These are phyloP conservation scores for Latrodectus geometricus DNA, from an alignment of 1,140 invertebrate species.

Conservation along the genomic window DNA sequence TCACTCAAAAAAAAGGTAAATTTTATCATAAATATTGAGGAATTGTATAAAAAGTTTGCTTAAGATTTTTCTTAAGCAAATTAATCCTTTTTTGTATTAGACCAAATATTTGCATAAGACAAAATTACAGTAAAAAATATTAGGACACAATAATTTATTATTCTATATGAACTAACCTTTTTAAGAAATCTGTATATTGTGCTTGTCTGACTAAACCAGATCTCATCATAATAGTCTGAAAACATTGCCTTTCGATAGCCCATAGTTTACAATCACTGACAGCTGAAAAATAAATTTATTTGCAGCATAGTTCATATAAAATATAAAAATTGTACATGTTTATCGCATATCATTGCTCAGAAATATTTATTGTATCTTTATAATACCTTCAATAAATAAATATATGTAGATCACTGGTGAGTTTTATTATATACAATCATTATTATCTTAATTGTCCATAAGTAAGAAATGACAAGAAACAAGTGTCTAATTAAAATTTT, in stretches of 20 bases:
- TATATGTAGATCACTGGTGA: too few relatives aligned
- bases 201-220: constrained; percentile 95
- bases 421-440: neutral
- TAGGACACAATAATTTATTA: neutral
- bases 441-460: neutral
- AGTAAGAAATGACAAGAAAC: neutral
- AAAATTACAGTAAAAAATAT: too few relatives aligned
- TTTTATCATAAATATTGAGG: too few relatives aligned
- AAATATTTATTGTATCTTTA: neutral
- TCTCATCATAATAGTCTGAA: constrained; percentile 99
- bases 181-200: constrained; percentile 97
- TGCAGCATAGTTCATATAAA: neutral
- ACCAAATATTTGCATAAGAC: too few relatives aligned
- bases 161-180: constrained; percentile 78
- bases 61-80: too few relatives aligned
- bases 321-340: neutral
- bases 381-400: neutral
- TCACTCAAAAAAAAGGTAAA: too few relatives aligned
- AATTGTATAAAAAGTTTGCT: too few relatives aligned
- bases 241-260: constrained; percentile 98
- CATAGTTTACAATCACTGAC: constrained; percentile 94
- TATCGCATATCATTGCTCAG: neutral
- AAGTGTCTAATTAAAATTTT: too few relatives aligned
- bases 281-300: constrained; percentile 72
- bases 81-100: too few relatives aligned